Base-by-base conservation (phyloP, 2,888 invertebrate species). In the Dioctria linearis region DNA sequence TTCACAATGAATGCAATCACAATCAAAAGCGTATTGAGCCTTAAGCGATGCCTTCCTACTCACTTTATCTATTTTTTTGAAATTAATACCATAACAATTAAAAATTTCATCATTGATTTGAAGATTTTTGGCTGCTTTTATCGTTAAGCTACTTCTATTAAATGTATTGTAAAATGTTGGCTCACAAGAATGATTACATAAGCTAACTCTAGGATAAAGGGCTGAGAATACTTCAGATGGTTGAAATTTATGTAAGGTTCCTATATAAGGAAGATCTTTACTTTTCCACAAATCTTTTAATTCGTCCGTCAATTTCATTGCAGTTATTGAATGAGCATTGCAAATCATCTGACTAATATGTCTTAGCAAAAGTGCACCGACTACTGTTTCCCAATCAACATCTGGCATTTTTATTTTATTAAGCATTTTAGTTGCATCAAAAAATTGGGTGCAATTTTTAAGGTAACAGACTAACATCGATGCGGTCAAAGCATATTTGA, bases 131-230 rank as follows among this genome's bases (percentile, higher is more conserved):
- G 91, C 88, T 39, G 95, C 92, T 84, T 93, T 92, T 2, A 96
- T 93, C 82, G 95, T 91, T 65, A 96, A 90, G 9, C 90, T 90
- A 82, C 92, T 91, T 83, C 93, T 92, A 87, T 92, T 91, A 87
- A 94, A 95, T 85, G 95, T 92, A 86, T 93, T 93, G 75, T 93
- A 92, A 81, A 96, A 94, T 86, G 94, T 94, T 5, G 96, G 94
- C 85, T 95, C 93, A 87, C 97, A 97, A 0, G 96, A 95, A 89
- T 97, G 97, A 88, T 97, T 97, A 93, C 96, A 94, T 91, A 96
- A 93, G 84, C 95, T 95, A 1, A 95, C 93, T 0, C 94, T 93
- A 0, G 96, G 94, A 87, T 94, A 97, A 84, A 96, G 94, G 1
- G 94, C 97, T 4, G 95, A 94, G 0, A 95, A 96, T 79, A 91